Base-by-base conservation (phyloP, 2,888 invertebrate species). In the Phaonia tiefii region DNA sequence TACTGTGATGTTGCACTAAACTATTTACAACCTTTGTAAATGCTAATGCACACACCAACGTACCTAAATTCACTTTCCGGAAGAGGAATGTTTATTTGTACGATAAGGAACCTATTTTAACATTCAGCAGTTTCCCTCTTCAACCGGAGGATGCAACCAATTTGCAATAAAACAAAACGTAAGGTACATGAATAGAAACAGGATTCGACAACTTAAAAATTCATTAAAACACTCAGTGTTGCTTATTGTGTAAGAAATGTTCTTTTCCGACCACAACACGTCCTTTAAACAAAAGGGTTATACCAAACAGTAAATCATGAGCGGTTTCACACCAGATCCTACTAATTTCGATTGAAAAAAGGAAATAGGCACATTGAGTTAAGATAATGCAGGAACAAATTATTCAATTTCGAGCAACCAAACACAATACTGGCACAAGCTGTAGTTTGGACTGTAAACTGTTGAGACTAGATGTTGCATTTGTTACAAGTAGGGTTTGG, bases 181-280 rank as follows among this genome's bases (percentile, higher is more conserved):
- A 49, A 20, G 49, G 5, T 20, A 49, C 49, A 49, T 49, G 49
- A 49, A 49, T 49, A 49, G 49, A 49, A 49, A 20, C 49, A 49
- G 49, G 2, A 49, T 49, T 49, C 49, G 49, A 49, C 49, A 20
- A 49, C 49, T 49, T 49, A 15, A 46, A 46, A 46, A 46, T 46
- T 46, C 46, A 46, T 49, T 49, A 17, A 46, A 46, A 20, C 17
- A 2, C 2, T 2, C 20, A 49, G 15, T 49, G 49, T 20, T 49
- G 49, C 20, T 20, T 20, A 20, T 15, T 20, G 1, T 49, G 49
- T 31, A 31, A 8, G 49, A 20, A 3, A 49, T 44, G 13, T 44
- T 44, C 11, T n/a, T n/a, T n/a, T n/a, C n/a, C n/a, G n/a, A n/a
- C n/a, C n/a, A n/a, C n/a, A n/a, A n/a, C n/a, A n/a, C n/a, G n/a